Conservation (phyloP, 2,113 vertebrate genomes). For the Uria aalge region DNA sequence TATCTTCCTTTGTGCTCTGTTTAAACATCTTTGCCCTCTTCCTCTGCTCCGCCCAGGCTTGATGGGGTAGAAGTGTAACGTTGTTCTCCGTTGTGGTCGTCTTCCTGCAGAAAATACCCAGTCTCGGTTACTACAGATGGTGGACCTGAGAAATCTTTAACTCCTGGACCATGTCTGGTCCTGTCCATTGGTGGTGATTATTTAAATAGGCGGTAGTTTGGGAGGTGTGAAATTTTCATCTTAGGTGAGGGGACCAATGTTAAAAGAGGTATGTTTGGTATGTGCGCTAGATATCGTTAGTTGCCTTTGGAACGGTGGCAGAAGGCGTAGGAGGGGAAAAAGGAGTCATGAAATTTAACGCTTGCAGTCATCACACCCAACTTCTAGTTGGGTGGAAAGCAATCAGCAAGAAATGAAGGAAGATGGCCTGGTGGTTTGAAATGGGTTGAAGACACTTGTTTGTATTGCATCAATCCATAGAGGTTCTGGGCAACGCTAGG, state of each 20-base stretch:
- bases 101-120: background rate
- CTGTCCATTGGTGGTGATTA: background rate
- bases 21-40: background rate
- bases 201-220: background rate
- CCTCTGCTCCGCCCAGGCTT: background rate
- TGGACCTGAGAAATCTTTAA: background rate
- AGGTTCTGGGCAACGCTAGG: background rate
- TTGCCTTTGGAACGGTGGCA: background rate
- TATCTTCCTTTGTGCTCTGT: slow-evolving; percentile 23
- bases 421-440: background rate
- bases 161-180: background rate
- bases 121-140: background rate
- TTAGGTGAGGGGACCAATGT: background rate
- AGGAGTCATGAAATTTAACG: background rate
- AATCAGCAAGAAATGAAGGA: background rate
- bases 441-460: background rate
- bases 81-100: background rate
- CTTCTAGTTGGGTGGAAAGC: background rate
- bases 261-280: background rate
- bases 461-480: background rate
- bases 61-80: background rate
- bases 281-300: background rate
- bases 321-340: background rate
- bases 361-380: accelerated
- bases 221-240: background rate